A percentile compares a stretch with the other conserved stretches of the same genome.
These are phyloP conservation scores for Vesta saturnalis DNA, from an alignment of 2,888 invertebrate genomes.

Conservation along the genomic window DNA sequence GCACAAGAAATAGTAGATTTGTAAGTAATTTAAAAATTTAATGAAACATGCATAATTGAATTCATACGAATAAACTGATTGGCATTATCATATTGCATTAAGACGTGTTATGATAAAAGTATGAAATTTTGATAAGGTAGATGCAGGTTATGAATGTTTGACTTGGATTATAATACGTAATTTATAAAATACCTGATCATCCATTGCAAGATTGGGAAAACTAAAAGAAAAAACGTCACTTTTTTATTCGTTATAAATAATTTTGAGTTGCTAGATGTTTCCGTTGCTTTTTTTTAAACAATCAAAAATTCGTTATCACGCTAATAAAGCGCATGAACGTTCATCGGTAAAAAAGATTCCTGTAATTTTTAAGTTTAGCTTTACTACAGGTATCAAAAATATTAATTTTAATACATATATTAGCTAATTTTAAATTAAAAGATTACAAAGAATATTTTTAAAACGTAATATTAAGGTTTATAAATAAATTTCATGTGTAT, in stretches of 20 bases:
- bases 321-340: background rate
- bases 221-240: conserved; percentile 10
- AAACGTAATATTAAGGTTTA: background rate
- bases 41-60: too few species aligned
- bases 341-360: background rate
- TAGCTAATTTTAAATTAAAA: too few species aligned
- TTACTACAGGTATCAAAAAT: background rate
- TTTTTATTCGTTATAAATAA: background rate
- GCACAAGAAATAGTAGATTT: conserved; percentile 41
- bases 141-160: background rate
- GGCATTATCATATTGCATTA: too few species aligned
- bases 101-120: too few species aligned
- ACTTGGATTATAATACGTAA: background rate
- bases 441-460: too few species aligned
- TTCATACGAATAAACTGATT: too few species aligned
- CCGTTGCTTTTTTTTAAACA: conserved; percentile 2
- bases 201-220: conserved; percentile 11
- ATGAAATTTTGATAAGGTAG: conserved; percentile 7
- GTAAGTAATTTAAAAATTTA: too few species aligned
- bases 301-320: background rate
- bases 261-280: background rate
- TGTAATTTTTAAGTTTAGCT: background rate
- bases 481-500: background rate
- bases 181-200: conserved; percentile 23
- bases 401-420: background rate